Evolutionary conservation across 2,797 vertebrate genomes (phyloP).

Genomic region (Sphenopsis melanotis): DNA sequence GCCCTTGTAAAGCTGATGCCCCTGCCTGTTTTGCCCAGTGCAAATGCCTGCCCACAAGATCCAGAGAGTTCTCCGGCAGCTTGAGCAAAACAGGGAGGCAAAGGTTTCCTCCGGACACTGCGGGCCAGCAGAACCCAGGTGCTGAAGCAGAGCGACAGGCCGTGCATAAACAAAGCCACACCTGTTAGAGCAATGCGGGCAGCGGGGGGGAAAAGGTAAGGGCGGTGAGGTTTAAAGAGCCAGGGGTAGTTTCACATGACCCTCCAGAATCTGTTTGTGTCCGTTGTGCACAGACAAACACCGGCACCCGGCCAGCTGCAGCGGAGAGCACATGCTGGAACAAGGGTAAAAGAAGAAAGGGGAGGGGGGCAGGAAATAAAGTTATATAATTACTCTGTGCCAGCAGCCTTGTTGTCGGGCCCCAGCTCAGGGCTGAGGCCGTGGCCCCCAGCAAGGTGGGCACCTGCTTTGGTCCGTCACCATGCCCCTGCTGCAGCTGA

Average conservation of each 20-base stretch:
- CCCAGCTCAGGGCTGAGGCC: fast-evolving
- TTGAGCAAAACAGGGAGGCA: not conserved
- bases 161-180: slow-evolving; percentile 23
- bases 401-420: fast-evolving
- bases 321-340: not conserved
- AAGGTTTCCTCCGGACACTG: not conserved
- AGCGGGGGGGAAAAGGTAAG: not conserved
- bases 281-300: slow-evolving; percentile 22
- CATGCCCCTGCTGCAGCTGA: not conserved
- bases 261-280: slow-evolving; percentile 23
- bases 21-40: fast-evolving
- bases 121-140: not conserved
- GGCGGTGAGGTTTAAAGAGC: not conserved
- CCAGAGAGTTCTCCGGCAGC: not conserved
- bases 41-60: not conserved
- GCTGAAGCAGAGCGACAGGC: not conserved
- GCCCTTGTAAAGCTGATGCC: not conserved
- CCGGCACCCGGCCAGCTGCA: slow-evolving; percentile 13
- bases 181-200: slow-evolving; percentile 18
- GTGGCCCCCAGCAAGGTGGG: not conserved
- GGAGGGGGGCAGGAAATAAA: not conserved
- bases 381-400: not conserved
- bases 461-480: slow-evolving; percentile 14
- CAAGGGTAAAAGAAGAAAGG: not conserved
- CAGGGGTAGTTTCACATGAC: slow-evolving; percentile 45